Evolutionary conservation across 2,888 invertebrate species (phyloP).

Genomic region (Miltochrista miniata): DNA sequence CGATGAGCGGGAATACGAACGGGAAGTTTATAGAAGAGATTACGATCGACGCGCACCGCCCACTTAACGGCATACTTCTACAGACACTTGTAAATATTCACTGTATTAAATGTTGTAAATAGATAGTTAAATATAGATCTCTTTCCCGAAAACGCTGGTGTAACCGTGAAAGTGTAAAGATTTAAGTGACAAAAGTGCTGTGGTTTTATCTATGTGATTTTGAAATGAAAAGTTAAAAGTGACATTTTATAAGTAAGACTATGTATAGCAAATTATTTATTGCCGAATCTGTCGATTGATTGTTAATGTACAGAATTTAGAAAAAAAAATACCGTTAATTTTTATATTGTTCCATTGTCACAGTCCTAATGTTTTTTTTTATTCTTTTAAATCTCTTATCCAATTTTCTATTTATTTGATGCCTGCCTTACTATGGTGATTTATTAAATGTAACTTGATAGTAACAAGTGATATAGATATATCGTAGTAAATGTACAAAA

Average conservation of each 20-base stretch:
- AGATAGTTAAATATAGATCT: conserved; percentile 55
- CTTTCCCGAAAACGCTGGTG: conserved; percentile 62
- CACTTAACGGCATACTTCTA: conserved; percentile 54
- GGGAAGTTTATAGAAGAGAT: conserved; percentile 85
- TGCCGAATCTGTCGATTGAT: conserved; percentile 70
- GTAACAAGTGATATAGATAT: conserved; percentile 74
- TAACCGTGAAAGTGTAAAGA: conserved; percentile 66
- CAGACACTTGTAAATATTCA: conserved; percentile 63
- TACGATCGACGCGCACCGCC: conserved; percentile 87
- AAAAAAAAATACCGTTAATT: conserved; percentile 65
- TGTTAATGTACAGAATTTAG: conserved; percentile 75
- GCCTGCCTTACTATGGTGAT: conserved; percentile 57
- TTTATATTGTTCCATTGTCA: conserved; percentile 73
- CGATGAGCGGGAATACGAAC: conserved; percentile 81
- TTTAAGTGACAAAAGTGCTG: conserved; percentile 82
- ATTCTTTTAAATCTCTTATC: conserved; percentile 46
- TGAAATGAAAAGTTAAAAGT: conserved; percentile 59
- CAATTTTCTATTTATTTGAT: conserved; percentile 70
- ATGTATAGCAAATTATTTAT: conserved; percentile 82
- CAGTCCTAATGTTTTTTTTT: conserved; percentile 62
- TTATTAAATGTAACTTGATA: conserved; percentile 60
- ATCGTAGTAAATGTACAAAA: conserved; percentile 78
- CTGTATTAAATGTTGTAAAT: conserved; percentile 68
- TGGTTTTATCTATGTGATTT: conserved; percentile 80
- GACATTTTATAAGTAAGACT: conserved; percentile 75